A percentile compares a stretch with the other conserved stretches of the same genome.
Conservation (phyloP, 2,888 invertebrate species). For the Ochropleura leucogaster region DNA sequence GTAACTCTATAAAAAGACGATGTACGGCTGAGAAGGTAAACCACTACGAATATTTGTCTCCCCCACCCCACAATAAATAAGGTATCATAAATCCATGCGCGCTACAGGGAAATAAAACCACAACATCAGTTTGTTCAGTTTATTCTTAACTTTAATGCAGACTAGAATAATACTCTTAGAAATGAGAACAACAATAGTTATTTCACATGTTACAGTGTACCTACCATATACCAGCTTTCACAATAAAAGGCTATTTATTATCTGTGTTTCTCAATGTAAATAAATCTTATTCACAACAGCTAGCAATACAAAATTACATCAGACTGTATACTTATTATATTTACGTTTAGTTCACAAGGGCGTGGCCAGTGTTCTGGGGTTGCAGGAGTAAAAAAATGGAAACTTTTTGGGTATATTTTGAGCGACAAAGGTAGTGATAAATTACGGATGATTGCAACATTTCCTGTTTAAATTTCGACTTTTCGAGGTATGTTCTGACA, state of each 20-base stretch:
- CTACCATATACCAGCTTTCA: conserved; percentile 88
- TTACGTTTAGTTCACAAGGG: conserved; percentile 67
- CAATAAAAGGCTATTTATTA: conserved; percentile 89
- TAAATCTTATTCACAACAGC: conserved; percentile 90
- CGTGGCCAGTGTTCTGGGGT: conserved; percentile 70
- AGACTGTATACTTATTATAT: conserved; percentile 79
- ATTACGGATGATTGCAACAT: conserved; percentile 17
- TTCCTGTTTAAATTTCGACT: conserved; percentile 3
- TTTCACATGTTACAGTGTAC: conserved; percentile 90
- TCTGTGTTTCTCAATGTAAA: conserved; percentile 88
- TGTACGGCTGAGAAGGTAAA: not conserved
- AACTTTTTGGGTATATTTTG: conserved; percentile 48
- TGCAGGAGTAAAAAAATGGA: conserved; percentile 35
- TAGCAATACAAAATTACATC: conserved; percentile 90
- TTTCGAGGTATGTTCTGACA: conserved; percentile 15
- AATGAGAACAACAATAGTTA: conserved; percentile 91
- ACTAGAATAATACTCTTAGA: conserved; percentile 91
- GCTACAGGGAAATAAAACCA: conserved; percentile 71
- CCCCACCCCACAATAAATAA: not conserved
- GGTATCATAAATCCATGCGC: not conserved
- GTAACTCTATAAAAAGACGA: not conserved
- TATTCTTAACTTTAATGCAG: conserved; percentile 91
- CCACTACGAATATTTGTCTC: not conserved
- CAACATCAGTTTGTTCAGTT: conserved; percentile 86
- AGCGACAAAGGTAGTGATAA: conserved; percentile 37